phyloP scores from a whole-genome alignment of 2,113 vertebrate species.

The Sinosuthora webbiana region DNA sequence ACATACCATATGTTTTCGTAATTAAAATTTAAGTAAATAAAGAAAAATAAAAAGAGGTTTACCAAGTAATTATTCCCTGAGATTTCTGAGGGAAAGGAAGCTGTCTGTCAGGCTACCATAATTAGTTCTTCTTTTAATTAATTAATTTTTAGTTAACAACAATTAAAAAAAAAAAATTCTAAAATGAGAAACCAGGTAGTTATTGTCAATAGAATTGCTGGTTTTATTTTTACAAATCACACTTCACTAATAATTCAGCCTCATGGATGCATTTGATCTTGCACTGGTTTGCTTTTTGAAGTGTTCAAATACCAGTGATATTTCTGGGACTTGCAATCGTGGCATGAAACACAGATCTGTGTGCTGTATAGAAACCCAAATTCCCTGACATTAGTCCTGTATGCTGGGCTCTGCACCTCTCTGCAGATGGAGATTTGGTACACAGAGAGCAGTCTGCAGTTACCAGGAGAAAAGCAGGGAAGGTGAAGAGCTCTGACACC shows the following conservation, averaged over 20 bases:
- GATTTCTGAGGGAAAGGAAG: neutral
- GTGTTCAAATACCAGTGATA: neutral
- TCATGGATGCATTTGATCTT: neutral
- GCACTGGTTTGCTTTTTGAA: neutral
- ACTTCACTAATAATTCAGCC: neutral
- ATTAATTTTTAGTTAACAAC: neutral
- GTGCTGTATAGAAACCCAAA: neutral
- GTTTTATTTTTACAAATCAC: neutral
- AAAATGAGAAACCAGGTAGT: neutral
- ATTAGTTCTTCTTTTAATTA: neutral
- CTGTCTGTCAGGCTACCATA: neutral
- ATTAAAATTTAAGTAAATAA: neutral
- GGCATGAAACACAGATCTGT: neutral
- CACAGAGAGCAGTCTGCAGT: neutral
- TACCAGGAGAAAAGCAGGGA: neutral
- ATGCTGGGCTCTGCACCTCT: neutral
- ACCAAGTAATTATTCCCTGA: neutral
- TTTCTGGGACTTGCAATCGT: neutral
- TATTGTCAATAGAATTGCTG: neutral
- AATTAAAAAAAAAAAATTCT: fast-evolving
- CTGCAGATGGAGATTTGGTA: neutral
- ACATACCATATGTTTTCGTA: neutral
- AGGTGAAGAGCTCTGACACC: neutral
- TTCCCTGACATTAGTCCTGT: fast-evolving
- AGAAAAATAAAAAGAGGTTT: neutral